These are phyloP conservation scores for Xestoiulus laeticollis DNA, from an alignment of 2,888 invertebrate species.

Conservation along the genomic window DNA sequence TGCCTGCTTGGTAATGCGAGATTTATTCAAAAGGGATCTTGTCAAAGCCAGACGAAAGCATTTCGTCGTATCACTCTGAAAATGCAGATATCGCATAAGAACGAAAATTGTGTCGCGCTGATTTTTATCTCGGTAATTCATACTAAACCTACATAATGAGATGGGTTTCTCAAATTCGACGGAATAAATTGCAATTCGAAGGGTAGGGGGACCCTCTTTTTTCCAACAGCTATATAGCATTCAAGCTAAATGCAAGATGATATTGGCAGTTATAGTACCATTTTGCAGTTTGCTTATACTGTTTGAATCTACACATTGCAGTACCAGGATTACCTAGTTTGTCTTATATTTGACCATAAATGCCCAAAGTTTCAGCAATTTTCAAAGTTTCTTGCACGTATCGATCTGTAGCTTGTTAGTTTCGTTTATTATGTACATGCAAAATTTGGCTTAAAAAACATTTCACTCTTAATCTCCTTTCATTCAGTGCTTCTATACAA, in stretches of 20 bases:
- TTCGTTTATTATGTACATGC: neutral
- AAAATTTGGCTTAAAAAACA: neutral
- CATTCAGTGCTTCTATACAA: neutral
- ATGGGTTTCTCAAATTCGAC: neutral
- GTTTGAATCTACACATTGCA: neutral
- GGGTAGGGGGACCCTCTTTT: too few relatives aligned
- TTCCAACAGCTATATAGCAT: too few relatives aligned
- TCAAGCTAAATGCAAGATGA: too few relatives aligned
- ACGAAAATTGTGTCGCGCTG: neutral
- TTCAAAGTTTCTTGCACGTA: neutral
- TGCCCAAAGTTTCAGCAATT: neutral
- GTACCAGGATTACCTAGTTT: too few relatives aligned
- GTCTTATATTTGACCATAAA: too few relatives aligned
- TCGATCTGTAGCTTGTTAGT: neutral
- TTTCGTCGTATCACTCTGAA: neutral
- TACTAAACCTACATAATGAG: neutral
- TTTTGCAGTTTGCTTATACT: too few relatives aligned
- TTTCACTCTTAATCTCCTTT: conserved; percentile 1
- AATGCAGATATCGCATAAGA: neutral
- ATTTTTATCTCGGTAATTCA: conserved; percentile 21
- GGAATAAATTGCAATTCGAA: neutral
- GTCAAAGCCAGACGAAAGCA: conserved; percentile 30
- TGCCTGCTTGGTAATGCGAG: conserved; percentile 1
- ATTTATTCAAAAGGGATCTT: conserved; percentile 34
- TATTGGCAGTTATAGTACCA: too few relatives aligned